These are phyloP conservation scores for Cossypha caffra DNA, from an alignment of 2,797 vertebrate species.

Conservation along the genomic window DNA sequence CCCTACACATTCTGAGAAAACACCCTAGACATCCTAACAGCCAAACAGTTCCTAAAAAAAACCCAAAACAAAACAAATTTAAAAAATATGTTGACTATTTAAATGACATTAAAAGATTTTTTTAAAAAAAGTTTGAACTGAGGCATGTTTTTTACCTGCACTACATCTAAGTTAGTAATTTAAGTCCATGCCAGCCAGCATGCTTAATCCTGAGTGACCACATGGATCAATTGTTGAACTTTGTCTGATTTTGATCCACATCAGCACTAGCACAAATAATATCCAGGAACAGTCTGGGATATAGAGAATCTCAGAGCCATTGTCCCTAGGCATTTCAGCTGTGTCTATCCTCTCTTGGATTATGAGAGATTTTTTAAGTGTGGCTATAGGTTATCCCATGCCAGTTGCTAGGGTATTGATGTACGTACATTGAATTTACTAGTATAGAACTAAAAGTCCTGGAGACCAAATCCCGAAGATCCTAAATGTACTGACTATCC, in stretches of 20 bases:
- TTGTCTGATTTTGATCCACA: background rate
- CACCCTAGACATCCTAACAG: background rate
- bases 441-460: background rate
- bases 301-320: background rate
- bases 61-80: rapidly evolving
- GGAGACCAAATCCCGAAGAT: background rate
- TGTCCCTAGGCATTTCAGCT: background rate
- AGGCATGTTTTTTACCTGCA: background rate
- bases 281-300: background rate
- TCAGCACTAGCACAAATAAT: background rate
- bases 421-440: background rate
- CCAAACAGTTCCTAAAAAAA: background rate
- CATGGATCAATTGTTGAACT: background rate
- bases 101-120: background rate
- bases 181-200: background rate
- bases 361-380: background rate
- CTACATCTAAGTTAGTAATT: background rate
- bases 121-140: rapidly evolving
- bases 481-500: background rate
- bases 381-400: background rate
- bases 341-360: background rate
- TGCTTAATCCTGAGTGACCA: background rate
- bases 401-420: background rate
- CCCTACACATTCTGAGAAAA: background rate
- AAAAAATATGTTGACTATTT: background rate